Evolutionary conservation across 2,888 invertebrate genomes (phyloP).

Genomic region (Conchocele bisecta): DNA sequence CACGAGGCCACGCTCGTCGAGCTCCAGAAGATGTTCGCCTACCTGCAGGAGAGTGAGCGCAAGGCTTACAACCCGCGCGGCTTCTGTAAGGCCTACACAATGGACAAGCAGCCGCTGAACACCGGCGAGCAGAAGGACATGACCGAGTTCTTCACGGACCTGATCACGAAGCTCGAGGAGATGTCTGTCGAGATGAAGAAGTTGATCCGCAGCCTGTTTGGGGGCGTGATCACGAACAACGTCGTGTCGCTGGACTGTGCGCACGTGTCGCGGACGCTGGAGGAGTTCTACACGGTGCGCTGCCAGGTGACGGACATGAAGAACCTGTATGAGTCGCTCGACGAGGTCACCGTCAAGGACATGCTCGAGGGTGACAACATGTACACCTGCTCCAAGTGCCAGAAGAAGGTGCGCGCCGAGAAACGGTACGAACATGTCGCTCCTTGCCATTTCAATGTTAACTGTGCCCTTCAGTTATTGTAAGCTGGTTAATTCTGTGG

Average conservation of each 20-base stretch:
- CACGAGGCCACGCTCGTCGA: slow-evolving; percentile 93
- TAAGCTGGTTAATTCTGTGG: too few relatives aligned
- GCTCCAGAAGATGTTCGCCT: slow-evolving; percentile 97
- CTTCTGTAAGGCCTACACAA: slow-evolving; percentile 97
- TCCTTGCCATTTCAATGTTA: too few relatives aligned
- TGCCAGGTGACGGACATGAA: slow-evolving; percentile 99
- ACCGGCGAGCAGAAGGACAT: slow-evolving; percentile 99
- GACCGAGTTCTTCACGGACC: slow-evolving; percentile 98
- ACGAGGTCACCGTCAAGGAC: slow-evolving; percentile 98
- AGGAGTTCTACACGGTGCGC: slow-evolving; percentile 97
- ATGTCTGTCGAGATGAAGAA: slow-evolving; percentile 94
- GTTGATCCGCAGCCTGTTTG: slow-evolving; percentile 94
- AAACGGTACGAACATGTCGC: slow-evolving; percentile 86
- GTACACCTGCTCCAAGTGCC: slow-evolving; percentile 98
- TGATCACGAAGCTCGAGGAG: slow-evolving; percentile 97
- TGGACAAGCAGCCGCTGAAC: slow-evolving; percentile 98
- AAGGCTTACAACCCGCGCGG: slow-evolving; percentile 97
- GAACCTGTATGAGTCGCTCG: slow-evolving; percentile 95
- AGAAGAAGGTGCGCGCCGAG: slow-evolving; percentile 96
- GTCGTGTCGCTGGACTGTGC: slow-evolving; percentile 98
- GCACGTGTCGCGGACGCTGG: slow-evolving; percentile 96
- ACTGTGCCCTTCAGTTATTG: too few relatives aligned
- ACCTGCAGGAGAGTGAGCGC: slow-evolving; percentile 95
- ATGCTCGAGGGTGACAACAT: slow-evolving; percentile 98
- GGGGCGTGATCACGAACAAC: slow-evolving; percentile 96